Percentiles rank a stretch among this genome's conserved stretches.
Evolutionary conservation across 2,113 vertebrate species (phyloP).

Genomic region (Hippocampus abdominalis): DNA sequence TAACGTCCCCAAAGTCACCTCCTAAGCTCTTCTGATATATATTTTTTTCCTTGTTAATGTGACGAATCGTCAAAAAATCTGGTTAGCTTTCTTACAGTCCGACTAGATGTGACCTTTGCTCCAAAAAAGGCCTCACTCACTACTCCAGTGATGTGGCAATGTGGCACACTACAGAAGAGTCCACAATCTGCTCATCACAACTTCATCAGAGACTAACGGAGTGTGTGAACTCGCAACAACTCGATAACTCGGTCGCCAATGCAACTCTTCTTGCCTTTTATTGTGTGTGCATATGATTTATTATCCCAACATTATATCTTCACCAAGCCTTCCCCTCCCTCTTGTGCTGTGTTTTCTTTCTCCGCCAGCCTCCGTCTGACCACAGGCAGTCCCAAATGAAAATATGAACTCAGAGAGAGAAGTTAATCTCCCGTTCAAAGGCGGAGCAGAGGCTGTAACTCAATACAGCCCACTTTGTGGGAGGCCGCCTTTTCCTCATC

Average conservation of each 20-base stretch:
- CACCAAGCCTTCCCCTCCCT: slow-evolving; percentile 11
- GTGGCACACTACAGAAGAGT: not conserved
- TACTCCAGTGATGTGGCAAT: slow-evolving; percentile 13
- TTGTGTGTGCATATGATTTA: slow-evolving; percentile 11
- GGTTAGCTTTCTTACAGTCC: slow-evolving; percentile 6
- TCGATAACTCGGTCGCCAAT: slow-evolving; percentile 2
- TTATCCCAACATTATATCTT: slow-evolving; percentile 31
- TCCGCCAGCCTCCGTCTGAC: slow-evolving; percentile 27
- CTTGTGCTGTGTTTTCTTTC: slow-evolving; percentile 8
- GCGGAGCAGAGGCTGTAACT: slow-evolving; percentile 55
- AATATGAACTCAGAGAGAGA: slow-evolving; percentile 53
- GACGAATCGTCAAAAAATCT: not conserved
- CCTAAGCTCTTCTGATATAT: not conserved
- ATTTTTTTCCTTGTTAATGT: not conserved
- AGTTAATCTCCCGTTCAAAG: slow-evolving; percentile 63
- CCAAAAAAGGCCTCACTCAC: slow-evolving; percentile 11
- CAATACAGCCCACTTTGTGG: slow-evolving; percentile 56
- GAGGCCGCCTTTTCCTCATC: slow-evolving; percentile 60
- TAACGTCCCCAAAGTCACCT: not conserved
- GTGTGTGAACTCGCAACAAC: slow-evolving; percentile 22
- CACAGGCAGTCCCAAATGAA: slow-evolving; percentile 46
- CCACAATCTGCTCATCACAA: slow-evolving; percentile 6
- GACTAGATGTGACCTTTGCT: slow-evolving; percentile 5
- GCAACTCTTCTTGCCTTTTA: not conserved
- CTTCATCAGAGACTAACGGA: slow-evolving; percentile 11